These are phyloP conservation scores for Oxytorus armatus DNA, from an alignment of 2,888 invertebrate genomes.

Conservation along the genomic window DNA sequence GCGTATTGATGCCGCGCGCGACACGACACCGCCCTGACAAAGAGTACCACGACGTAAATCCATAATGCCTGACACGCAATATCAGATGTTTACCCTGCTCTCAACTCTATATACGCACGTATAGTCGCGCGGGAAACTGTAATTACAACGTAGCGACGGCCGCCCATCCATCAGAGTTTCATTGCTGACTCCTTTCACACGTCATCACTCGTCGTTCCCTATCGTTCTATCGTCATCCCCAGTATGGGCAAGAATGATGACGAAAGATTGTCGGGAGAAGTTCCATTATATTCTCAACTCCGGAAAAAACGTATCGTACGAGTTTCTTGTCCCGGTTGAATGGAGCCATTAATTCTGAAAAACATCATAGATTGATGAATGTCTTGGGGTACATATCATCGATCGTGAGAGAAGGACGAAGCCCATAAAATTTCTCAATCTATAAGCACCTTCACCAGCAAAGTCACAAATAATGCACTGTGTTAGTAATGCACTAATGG, in stretches of 20 bases:
- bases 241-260: not conserved
- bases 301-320: too few species aligned
- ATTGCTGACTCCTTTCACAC: not conserved
- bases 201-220: not conserved
- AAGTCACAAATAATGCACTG: too few species aligned
- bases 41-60: constrained; percentile 42
- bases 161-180: constrained; percentile 65
- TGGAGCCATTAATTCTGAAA: not conserved
- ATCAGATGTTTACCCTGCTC: constrained; percentile 57
- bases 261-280: not conserved
- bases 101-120: too few species aligned
- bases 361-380: not conserved
- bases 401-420: constrained; percentile 2
- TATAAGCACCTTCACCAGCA: too few species aligned
- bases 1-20: too few species aligned
- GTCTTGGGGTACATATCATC: not conserved
- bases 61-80: constrained; percentile 63
- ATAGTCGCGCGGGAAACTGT: constrained; percentile 46
- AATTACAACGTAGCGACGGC: constrained; percentile 65
- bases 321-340: not conserved
- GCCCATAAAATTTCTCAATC: not conserved
- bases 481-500: too few species aligned
- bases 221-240: not conserved
- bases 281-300: not conserved
- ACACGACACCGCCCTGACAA: constrained; percentile 6